Conservation (phyloP, 2,888 invertebrate species). For the Drosophila paucipuncta region DNA sequence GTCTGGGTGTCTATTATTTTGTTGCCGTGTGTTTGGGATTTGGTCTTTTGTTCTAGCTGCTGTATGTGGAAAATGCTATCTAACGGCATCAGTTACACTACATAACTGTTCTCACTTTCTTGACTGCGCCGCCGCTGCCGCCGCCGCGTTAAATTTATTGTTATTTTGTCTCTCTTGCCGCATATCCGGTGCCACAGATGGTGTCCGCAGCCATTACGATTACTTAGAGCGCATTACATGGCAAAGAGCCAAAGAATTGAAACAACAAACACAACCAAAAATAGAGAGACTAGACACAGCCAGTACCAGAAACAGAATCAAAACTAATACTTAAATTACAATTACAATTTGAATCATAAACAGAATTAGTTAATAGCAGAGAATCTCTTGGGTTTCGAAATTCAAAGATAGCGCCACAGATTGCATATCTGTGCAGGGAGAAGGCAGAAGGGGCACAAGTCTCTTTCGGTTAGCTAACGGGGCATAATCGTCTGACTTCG, state of each 20-base stretch:
- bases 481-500: constrained; percentile 2
- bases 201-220: constrained; percentile 58
- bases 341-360: constrained; percentile 30
- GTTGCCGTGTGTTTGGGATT: constrained; percentile 41
- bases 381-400: constrained; percentile 6
- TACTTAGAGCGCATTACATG: constrained; percentile 50
- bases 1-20: constrained; percentile 26
- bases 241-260: constrained; percentile 12
- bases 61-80: constrained; percentile 71
- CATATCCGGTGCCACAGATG: constrained; percentile 72
- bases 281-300: constrained; percentile 4
- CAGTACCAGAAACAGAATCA: constrained; percentile 16
- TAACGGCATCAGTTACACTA: constrained; percentile 82
- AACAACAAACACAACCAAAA: constrained; percentile 12
- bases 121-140: constrained; percentile 49
- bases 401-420: constrained; percentile 23
- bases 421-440: constrained; percentile 14
- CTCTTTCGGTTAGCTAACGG: constrained; percentile 2
- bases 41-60: constrained; percentile 56
- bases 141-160: constrained; percentile 49
- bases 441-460: too few relatives aligned
- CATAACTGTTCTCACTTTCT: constrained; percentile 81
- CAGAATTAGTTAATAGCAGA: neutral
- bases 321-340: constrained; percentile 6
- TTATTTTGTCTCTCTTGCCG: constrained; percentile 62